Evolutionary conservation across 2,888 invertebrate species (phyloP), one percentile per base, ranked within the genome.

Genomic region (Crematogaster levior): DNA sequence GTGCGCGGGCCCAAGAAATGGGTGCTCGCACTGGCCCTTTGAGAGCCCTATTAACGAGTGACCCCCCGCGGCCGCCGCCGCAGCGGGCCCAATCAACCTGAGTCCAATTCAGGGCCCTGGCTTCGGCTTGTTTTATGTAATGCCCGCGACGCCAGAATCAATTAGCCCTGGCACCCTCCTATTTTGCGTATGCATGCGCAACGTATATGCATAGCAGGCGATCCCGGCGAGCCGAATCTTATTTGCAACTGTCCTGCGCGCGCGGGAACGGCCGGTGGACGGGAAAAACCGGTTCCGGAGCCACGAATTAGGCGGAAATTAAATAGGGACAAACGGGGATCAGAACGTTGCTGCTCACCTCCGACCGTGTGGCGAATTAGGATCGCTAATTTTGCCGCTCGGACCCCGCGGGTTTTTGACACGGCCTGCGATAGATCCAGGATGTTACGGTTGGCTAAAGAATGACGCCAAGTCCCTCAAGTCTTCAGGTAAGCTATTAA

Each of bases 31-130:
- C 85, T 89, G 88, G 84, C 81, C 88, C 87, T 88, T 89, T 88
- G 88, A 88, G 90, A 90, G 90, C 86, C 92, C 91, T 91, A 92
- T 93, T 92, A 93, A 93, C 92, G 89, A 91, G 88, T 81, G 91
- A 81, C 90, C 91, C 92, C 92, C 92, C 85, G 91, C 87, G 88
- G 90, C 86, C 92, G 92, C 91, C 84, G 90, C 88, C 87, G 90
- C 86, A 90, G 89, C 90, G 85, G 89, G 89, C 88, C 92, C 90
- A 92, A 91, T 92, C 91, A 91, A 86, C 88, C 43, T 84, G 82
- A 85, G 84, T 88, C 88, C 90, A 85, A 90, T 88, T 87, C 87
- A 65, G 85, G 81, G 81, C 81, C 84, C 82, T 74, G 63, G 81
- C 84, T 87, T 85, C 88, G 89, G 89, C 90, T 92, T 91, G 91